These are phyloP conservation scores for Isoperla grammatica DNA, from an alignment of 2,888 invertebrate genomes.

Conservation along the genomic window DNA sequence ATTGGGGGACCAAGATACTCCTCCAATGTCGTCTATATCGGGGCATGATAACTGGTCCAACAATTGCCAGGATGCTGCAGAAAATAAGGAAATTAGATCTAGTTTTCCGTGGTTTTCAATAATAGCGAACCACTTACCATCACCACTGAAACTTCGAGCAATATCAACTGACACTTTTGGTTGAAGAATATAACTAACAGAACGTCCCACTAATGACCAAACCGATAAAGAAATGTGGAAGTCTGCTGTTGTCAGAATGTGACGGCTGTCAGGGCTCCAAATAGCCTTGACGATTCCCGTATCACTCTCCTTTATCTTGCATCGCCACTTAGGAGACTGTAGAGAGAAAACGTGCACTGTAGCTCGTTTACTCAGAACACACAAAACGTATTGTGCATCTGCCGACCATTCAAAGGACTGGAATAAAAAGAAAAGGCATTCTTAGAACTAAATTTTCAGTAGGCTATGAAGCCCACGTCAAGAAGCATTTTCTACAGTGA, in stretches of 20 bases:
- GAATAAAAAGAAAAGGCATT: constrained; percentile 11
- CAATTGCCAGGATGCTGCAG: constrained; percentile 1
- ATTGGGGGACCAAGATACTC: constrained; percentile 17
- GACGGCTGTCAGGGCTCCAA: constrained; percentile 46
- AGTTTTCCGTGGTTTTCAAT: constrained; percentile 42
- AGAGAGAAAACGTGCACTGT: constrained; percentile 42
- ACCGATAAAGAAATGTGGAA: constrained; percentile 39
- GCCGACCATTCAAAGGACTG: constrained; percentile 32
- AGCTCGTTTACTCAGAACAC: constrained; percentile 28
- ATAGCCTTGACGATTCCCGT: constrained; percentile 41
- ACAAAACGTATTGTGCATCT: constrained; percentile 32
- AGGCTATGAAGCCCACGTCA: too few relatives aligned
- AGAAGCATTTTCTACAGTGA: too few relatives aligned
- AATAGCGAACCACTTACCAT: constrained; percentile 43
- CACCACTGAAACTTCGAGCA: constrained; percentile 37
- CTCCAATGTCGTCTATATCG: constrained; percentile 5
- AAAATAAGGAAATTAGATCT: constrained; percentile 23
- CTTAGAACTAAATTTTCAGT: too few relatives aligned
- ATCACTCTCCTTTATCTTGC: constrained; percentile 46
- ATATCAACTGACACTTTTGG: neutral
- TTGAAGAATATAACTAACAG: constrained; percentile 2
- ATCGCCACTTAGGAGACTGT: constrained; percentile 45
- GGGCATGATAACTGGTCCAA: neutral
- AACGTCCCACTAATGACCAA: constrained; percentile 6
- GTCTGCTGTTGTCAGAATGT: constrained; percentile 45